Conservation (phyloP, 2,113 vertebrate genomes). For the Hyaena hyaena region DNA sequence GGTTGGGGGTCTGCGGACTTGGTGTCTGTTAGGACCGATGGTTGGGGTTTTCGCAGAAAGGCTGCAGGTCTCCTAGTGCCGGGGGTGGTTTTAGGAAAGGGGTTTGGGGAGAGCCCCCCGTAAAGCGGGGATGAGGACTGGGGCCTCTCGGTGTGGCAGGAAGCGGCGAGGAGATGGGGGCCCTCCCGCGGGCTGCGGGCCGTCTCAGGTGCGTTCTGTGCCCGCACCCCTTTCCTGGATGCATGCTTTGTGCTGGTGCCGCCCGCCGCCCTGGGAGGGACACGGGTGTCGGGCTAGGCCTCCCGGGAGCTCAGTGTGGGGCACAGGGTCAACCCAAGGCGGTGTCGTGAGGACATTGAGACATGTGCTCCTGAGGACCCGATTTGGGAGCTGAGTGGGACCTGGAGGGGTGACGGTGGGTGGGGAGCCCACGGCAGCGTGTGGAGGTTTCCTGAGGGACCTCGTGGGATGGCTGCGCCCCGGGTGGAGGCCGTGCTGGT, state of each 20-base stretch:
- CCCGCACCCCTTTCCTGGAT: accelerated
- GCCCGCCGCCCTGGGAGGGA: background rate
- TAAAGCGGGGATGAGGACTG: background rate
- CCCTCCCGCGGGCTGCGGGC: background rate
- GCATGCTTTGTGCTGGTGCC: background rate
- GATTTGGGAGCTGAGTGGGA: background rate
- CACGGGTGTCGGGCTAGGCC: background rate
- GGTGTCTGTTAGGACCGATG: accelerated
- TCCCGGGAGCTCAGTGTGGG: background rate
- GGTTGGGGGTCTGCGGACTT: background rate
- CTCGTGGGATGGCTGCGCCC: accelerated
- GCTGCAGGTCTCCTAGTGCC: background rate
- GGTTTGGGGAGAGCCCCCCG: background rate
- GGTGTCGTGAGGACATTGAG: background rate
- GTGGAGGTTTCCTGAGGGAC: background rate
- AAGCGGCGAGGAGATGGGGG: accelerated
- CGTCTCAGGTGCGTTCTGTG: accelerated
- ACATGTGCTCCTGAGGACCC: background rate
- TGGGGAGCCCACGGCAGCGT: background rate
- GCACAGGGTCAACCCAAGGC: background rate
- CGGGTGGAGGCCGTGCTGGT: background rate
- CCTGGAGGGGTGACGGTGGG: background rate
- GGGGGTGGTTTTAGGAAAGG: background rate
- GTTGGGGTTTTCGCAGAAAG: background rate
- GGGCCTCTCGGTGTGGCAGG: accelerated